Evolutionary conservation across 2,113 vertebrate genomes (phyloP).

Genomic region (Gymnogyps californianus): DNA sequence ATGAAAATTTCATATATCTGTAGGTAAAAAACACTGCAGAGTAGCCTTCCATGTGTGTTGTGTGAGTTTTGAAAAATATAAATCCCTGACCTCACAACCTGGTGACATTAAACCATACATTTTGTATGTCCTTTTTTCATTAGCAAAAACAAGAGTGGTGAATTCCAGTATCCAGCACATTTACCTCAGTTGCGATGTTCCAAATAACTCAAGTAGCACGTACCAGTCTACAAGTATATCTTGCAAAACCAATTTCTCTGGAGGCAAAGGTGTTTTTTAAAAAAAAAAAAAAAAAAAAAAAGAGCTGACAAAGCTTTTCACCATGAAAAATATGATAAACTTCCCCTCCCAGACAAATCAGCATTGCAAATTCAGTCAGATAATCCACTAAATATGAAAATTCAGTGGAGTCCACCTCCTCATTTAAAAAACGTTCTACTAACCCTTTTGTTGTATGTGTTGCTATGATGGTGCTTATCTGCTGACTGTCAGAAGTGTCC

Average conservation of each 20-base stretch:
- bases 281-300: too few relatives aligned
- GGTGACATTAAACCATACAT: background rate
- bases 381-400: background rate
- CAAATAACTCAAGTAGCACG: background rate
- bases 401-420: background rate
- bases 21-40: background rate
- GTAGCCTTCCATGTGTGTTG: background rate
- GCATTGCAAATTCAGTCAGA: background rate
- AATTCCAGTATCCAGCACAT: background rate
- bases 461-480: background rate
- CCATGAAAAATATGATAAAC: background rate
- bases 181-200: background rate
- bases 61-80: background rate
- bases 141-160: background rate
- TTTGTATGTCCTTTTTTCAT: background rate
- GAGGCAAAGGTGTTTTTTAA: background rate
- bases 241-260: background rate
- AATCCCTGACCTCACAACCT: background rate
- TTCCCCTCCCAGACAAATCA: background rate
- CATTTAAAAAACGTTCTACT: background rate
- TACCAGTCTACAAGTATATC: background rate
- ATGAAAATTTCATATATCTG: background rate
- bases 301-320: background rate
- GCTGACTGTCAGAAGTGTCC: background rate
- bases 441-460: background rate